Evolutionary conservation across 2,888 invertebrate species (phyloP).

Genomic region (Eupithecia insigniata): DNA sequence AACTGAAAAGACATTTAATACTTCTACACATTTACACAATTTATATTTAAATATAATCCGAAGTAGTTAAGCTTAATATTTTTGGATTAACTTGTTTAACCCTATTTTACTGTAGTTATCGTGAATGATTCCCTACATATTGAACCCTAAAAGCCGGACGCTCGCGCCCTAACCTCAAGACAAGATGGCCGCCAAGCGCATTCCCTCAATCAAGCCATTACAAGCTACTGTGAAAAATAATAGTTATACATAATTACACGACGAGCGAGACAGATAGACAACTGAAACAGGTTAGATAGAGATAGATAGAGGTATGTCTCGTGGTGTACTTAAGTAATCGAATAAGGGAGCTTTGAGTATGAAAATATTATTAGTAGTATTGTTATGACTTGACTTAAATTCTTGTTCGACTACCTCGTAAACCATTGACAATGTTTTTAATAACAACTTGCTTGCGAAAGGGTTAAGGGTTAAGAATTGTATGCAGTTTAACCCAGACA

Average conservation of each 20-base stretch:
- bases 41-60: not conserved
- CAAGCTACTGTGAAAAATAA: constrained; percentile 78
- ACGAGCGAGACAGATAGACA: constrained; percentile 51
- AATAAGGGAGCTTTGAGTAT: constrained; percentile 74
- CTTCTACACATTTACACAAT: not conserved
- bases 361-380: constrained; percentile 71
- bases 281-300: constrained; percentile 55
- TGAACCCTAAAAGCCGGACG: constrained; percentile 15
- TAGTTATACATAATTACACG: constrained; percentile 79
- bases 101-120: not conserved
- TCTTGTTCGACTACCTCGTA: constrained; percentile 58
- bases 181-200: constrained; percentile 60
- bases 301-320: constrained; percentile 56
- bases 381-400: constrained; percentile 40
- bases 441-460: not conserved
- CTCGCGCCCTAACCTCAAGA: constrained; percentile 51
- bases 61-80: not conserved
- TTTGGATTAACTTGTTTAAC: not conserved
- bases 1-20: not conserved
- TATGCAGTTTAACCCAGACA: not conserved
- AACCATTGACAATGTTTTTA: constrained; percentile 47
- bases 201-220: constrained; percentile 77
- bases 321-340: constrained; percentile 82
- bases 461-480: not conserved
- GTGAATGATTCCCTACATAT: not conserved